Evolutionary conservation across 2,888 invertebrate species (phyloP), one percentile per base, ranked within the genome.

Genomic region (Leptura quadrifasciata): DNA sequence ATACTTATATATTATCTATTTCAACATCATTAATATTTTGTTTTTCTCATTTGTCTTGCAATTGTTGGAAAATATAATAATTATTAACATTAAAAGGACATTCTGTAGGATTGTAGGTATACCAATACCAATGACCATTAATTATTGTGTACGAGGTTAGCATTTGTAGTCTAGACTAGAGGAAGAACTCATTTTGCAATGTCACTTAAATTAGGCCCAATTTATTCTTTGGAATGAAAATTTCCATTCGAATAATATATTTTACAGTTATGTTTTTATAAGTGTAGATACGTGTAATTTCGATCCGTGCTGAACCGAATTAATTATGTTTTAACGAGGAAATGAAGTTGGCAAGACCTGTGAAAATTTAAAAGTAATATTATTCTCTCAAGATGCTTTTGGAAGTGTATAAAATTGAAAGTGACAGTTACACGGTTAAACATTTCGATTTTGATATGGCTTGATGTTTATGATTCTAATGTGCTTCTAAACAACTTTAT

Each of bases 91-190:
- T n/a, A 47, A 39, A 47, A 3, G n/a, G n/a, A 31, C 6, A 31
- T 6, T n/a, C 15, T 47, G n/a, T 47, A 47, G n/a, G 47, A 15
- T 6, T 2, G 3, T 24, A 24, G 24, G 24, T 3, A 15, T 47
- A 15, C 3, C 47, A 3, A 47, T 39, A 39, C 2, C 47, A 1
- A n/a, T n/a, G n/a, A n/a, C n/a, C 2, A 47, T 47, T 47, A 47
- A n/a, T 47, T 2, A n/a, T 31, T n/a, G n/a, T 27, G 10, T 8
- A 8, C 6, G 4, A 3, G 2, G n/a, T n/a, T 27, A 31, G 52
- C 54, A 68, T 54, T 52, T 68, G 68, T 17, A 52, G 71, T 71
- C 71, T 71, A 71, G 71, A 71, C 71, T 60, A 61, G 21, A 71
- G 71, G 71, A 71, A 71, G 52, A 47, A 61, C 27, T 47, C 60